Evolutionary conservation across 2,797 vertebrate species (phyloP), one percentile per base, ranked within the genome.

Genomic region (Anguilla megastoma): DNA sequence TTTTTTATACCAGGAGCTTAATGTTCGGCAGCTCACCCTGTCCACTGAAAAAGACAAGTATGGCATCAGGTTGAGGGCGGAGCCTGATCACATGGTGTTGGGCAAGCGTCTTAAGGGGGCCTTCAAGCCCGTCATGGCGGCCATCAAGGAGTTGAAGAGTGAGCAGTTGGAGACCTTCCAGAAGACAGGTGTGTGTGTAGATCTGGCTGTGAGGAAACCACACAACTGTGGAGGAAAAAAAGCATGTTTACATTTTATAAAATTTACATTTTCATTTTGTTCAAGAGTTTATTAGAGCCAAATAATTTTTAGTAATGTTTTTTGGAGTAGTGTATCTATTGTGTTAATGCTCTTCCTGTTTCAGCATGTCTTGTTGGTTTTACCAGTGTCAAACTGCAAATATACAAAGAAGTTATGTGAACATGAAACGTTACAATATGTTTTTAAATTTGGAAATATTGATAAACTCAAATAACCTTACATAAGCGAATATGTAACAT

Each of bases 61-160:
- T 0, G 97, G 97, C 0, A 97, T 99, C 91, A 94, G 94, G 7
- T 95, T 99, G 90, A 93, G 97, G 92, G 99, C 99, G 0, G 98
- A 99, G 92, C 99, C 99, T 0, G 98, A 99, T 95, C 98, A 99
- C 96, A 98, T 98, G 97, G 97, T 99, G 85, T 96, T 99, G 88
- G 99, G 98, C 88, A 98, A 98, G 87, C 97, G 97, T 69, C 96
- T 99, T 88, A 99, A 99, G 89, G 98, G 97, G 1, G 97, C 97
- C 5, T 99, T 99, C 94, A 99, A 98, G 91, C 88, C 95, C 0
- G 88, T 99, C 90, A 97, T 96, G 87, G 95, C 96, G 0, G 96
- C 97, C 76, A 97, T 99, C 92, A 99, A 97, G 91, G 97, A 97
- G 91, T 96, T 99, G 91, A 96, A 92, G 92, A 99, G 91, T 0